phyloP scores from a whole-genome alignment of 2,888 invertebrate genomes.

The Petrolisthes manimaculis region DNA sequence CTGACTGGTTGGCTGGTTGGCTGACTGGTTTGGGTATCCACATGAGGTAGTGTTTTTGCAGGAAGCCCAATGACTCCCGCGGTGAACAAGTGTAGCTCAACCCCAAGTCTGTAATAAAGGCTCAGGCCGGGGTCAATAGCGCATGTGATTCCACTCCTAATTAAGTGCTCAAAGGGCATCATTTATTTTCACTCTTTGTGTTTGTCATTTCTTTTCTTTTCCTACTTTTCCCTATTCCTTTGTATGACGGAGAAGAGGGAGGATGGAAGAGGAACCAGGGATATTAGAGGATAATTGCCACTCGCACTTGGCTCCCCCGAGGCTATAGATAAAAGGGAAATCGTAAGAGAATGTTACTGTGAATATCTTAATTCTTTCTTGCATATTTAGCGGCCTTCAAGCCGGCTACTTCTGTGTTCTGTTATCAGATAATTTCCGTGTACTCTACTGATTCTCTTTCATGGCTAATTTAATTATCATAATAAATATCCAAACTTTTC shows the following conservation, averaged over 20 bases:
- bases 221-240: neutral
- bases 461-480: no score
- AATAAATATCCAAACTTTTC: no score
- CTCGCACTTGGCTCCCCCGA: no score
- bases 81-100: neutral
- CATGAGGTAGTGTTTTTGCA: neutral
- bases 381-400: no score
- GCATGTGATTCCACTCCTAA: conserved; percentile 1
- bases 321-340: no score
- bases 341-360: no score
- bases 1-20: no score
- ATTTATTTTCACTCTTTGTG: neutral
- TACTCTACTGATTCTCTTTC: no score
- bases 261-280: neutral
- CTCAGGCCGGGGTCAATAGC: neutral
- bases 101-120: neutral
- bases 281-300: neutral
- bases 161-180: neutral
- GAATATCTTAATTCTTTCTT: no score
- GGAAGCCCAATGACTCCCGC: neutral
- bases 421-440: no score
- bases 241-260: neutral
- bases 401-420: no score
- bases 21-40: no score
- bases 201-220: neutral